Percentiles rank a stretch among this genome's conserved stretches.
Evolutionary conservation across 2,113 vertebrate species (phyloP).

Genomic region (Tauraco erythrolophus): DNA sequence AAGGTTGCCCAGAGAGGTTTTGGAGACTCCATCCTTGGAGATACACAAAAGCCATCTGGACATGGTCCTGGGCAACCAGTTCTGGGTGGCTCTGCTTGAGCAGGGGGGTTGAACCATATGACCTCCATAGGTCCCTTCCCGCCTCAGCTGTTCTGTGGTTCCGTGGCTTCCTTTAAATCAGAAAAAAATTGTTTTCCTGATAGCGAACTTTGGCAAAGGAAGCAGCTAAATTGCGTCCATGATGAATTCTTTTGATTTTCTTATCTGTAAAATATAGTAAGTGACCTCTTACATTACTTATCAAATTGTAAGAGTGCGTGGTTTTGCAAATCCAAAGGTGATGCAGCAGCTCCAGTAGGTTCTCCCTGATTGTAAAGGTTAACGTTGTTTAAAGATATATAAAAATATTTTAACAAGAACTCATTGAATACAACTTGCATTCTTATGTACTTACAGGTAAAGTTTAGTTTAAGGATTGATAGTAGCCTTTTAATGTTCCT

Average conservation of each 20-base stretch:
- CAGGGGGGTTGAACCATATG: neutral
- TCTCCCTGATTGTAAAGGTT: neutral
- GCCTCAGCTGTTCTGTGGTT: neutral
- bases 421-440: neutral
- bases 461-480: slow-evolving; percentile 5
- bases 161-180: neutral
- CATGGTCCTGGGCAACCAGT: neutral
- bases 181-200: neutral
- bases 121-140: neutral
- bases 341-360: neutral
- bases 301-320: neutral
- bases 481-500: slow-evolving; percentile 32
- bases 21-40: neutral
- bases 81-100: neutral
- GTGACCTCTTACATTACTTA: neutral
- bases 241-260: neutral
- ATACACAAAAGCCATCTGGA: neutral
- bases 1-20: neutral
- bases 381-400: neutral
- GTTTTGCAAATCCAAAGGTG: neutral
- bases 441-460: neutral
- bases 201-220: neutral
- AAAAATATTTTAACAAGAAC: neutral
- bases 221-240: neutral
- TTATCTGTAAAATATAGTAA: neutral